Evolutionary conservation across 2,888 invertebrate genomes (phyloP), one percentile per base, ranked within the genome.

Genomic region (Tetragonisca angustula): DNA sequence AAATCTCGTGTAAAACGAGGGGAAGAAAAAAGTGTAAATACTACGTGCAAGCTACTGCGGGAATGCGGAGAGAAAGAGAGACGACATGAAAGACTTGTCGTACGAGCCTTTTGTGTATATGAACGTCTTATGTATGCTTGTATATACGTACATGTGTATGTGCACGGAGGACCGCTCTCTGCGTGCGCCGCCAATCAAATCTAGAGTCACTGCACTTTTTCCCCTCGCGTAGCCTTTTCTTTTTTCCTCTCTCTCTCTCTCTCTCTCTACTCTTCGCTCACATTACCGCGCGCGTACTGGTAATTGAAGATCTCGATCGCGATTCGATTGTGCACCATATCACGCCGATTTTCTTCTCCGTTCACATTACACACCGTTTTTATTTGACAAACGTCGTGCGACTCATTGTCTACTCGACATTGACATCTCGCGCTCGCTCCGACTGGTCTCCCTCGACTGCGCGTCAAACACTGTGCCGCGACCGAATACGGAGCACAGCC

Each of bases 161-260:
- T 86, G 65, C 76, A 67, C 87, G 87, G 84, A 86, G 79, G 79
- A 79, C 78, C 76, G 79, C 85, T 80, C 75, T 87, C 75, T 87
- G 83, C 85, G 71, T 87, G 80, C 76, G 87, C 86, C 71, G 69
- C 86, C 76, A 86, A 89, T 89, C 84, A 82, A 79, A 88, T 59
- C 79, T 80, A 81, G 78, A 86, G 85, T 77, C 86, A 86, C 87
- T 75, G 87, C 82, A 82, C 86, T 88, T 79, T 69, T 61, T 24
- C 56, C n/a, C n/a, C 43, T 43, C 43, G 43, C 36, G 50, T 62
- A 49, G 69, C 77, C 61, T 67, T 50, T 76, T 54, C n/a, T 59
- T 59, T 43, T 9, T 43, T 43, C 2, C 9, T 9, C 43, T 43
- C 1, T 43, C 9, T 43, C 27, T 27, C 27, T 27, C 36, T 36